A percentile compares a stretch with the other conserved stretches of the same genome.
These are phyloP conservation scores for Listronotus oregonensis DNA, from an alignment of 1,140 invertebrate species.

Conservation along the genomic window DNA sequence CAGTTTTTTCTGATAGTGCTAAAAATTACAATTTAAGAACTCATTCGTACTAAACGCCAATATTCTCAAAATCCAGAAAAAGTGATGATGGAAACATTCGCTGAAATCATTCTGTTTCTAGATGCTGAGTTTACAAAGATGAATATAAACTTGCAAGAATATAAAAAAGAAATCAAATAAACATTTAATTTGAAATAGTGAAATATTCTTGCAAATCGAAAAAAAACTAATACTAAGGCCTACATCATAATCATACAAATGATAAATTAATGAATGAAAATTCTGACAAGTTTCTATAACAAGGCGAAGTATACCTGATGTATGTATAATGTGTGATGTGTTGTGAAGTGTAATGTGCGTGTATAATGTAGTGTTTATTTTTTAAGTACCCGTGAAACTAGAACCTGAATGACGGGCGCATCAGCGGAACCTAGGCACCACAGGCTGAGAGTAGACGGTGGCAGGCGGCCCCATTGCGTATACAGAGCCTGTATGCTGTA, in stretches of 20 bases:
- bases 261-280: slow-evolving; percentile 14
- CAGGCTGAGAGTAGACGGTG: slow-evolving; percentile 56
- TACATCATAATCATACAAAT: slow-evolving; percentile 24
- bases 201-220: slow-evolving; percentile 30
- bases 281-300: slow-evolving; percentile 31
- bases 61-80: slow-evolving; percentile 19
- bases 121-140: slow-evolving; percentile 32
- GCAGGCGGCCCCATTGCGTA: slow-evolving; percentile 58
- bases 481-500: slow-evolving; percentile 58
- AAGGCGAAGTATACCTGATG: slow-evolving; percentile 15
- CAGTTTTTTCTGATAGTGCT: background rate
- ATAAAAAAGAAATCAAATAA: slow-evolving; percentile 8
- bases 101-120: slow-evolving; percentile 8
- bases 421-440: slow-evolving; percentile 53
- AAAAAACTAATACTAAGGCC: slow-evolving; percentile 14
- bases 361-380: slow-evolving; percentile 47
- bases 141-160: slow-evolving; percentile 26
- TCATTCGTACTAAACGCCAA: slow-evolving; percentile 25
- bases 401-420: slow-evolving; percentile 57
- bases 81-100: slow-evolving; percentile 7
- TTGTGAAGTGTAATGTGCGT: slow-evolving; percentile 29
- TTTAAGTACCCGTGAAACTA: slow-evolving; percentile 57
- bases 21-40: slow-evolving; percentile 26
- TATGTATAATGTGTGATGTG: slow-evolving; percentile 25
- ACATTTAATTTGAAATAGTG: background rate